Conservation (phyloP, 2,888 invertebrate species). For the Yponomeuta evonymella region DNA sequence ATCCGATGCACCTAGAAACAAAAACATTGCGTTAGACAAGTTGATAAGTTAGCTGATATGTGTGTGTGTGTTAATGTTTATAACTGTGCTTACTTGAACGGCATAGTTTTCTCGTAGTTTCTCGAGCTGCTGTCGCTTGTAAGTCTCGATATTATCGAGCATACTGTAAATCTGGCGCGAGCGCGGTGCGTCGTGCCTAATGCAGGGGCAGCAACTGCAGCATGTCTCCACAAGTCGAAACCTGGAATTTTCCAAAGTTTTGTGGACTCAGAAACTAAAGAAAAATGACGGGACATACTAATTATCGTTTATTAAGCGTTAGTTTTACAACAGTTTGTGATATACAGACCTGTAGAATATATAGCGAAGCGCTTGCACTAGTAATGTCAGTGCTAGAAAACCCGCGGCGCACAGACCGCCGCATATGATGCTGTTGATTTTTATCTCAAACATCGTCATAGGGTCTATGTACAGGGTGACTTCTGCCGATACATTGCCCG, state of each 20-base stretch:
- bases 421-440: conserved; percentile 88
- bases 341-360: conserved; percentile 81
- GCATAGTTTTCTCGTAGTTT: conserved; percentile 93
- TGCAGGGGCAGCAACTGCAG: conserved; percentile 86
- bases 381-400: conserved; percentile 86
- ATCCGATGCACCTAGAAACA: conserved; percentile 85
- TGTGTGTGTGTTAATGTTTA: neutral
- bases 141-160: conserved; percentile 92
- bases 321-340: neutral
- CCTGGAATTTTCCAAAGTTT: conserved; percentile 61
- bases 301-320: neutral
- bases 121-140: conserved; percentile 92
- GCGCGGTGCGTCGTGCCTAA: conserved; percentile 83
- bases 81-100: conserved; percentile 79
- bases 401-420: conserved; percentile 87
- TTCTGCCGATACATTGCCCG: conserved; percentile 85
- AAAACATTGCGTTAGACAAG: neutral
- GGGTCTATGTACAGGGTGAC: conserved; percentile 90
- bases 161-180: conserved; percentile 90
- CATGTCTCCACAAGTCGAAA: conserved; percentile 84
- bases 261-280: conserved; percentile 7
- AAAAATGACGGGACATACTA: conserved; percentile 23
- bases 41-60: neutral
- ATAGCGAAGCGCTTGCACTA: conserved; percentile 84
- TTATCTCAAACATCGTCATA: conserved; percentile 87